These are phyloP conservation scores for Hypomecis punctinalis DNA, from an alignment of 2,888 invertebrate species.

Conservation along the genomic window DNA sequence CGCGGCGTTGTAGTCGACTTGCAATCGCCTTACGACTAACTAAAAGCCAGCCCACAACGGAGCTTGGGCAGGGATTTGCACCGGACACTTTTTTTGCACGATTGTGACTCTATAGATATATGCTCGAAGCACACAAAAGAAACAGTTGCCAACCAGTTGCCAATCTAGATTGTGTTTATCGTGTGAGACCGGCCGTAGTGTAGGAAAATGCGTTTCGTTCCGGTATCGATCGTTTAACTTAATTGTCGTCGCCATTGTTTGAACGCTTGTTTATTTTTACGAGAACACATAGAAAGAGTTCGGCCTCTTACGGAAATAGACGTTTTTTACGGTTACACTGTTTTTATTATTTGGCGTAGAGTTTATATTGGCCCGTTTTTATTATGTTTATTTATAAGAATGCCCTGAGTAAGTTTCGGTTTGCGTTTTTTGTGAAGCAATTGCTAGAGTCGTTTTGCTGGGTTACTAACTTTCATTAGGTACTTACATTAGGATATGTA, in stretches of 20 bases:
- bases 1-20: too few species aligned
- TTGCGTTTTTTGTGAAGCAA: neutral
- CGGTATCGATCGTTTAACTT: conserved; percentile 53
- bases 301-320: conserved; percentile 51
- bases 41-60: too few species aligned
- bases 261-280: conserved; percentile 56
- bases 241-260: conserved; percentile 63
- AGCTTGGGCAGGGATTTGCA: too few species aligned
- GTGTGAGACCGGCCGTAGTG: neutral
- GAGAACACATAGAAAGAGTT: conserved; percentile 51
- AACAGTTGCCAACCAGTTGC: neutral
- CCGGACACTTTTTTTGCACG: too few species aligned
- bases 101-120: too few species aligned
- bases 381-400: neutral
- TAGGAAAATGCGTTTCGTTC: conserved; percentile 51
- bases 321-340: conserved; percentile 49
- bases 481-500: too few species aligned
- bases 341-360: conserved; percentile 42
- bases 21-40: too few species aligned
- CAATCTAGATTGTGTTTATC: neutral
- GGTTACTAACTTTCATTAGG: too few species aligned
- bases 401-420: neutral
- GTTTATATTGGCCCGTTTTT: conserved; percentile 18
- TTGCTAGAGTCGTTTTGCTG: too few species aligned
- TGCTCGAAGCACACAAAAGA: too few species aligned